These are phyloP conservation scores for Papilio demoleus DNA, from an alignment of 2,888 invertebrate genomes.

Conservation along the genomic window DNA sequence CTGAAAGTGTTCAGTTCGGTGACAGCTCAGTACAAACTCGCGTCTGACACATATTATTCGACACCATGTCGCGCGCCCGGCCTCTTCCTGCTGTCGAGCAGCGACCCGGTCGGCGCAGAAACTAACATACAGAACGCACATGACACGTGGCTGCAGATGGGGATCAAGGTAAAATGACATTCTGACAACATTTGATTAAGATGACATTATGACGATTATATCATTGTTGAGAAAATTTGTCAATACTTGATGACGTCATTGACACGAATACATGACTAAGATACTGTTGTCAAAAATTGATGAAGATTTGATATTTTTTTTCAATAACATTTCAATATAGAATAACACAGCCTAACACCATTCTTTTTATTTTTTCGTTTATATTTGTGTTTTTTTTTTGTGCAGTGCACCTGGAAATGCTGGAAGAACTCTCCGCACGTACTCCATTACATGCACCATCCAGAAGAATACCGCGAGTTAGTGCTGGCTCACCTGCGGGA, in stretches of 20 bases:
- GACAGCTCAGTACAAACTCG: slow-evolving; percentile 91
- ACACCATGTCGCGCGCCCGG: slow-evolving; percentile 90
- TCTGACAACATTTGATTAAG: not conserved
- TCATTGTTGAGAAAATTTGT: not conserved
- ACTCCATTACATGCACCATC: slow-evolving; percentile 84
- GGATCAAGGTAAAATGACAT: slow-evolving; percentile 84
- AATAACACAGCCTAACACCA: too few species aligned
- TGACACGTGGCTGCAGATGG: slow-evolving; percentile 89
- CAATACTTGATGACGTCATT: not conserved
- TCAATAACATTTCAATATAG: too few species aligned
- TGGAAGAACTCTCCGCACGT: slow-evolving; percentile 91
- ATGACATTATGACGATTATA: too few species aligned
- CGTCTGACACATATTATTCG: slow-evolving; percentile 92
- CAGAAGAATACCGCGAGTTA: slow-evolving; percentile 85
- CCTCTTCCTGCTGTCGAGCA: slow-evolving; percentile 87
- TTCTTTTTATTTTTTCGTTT: not conserved
- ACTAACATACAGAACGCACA: slow-evolving; percentile 87
- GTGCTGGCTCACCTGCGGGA: slow-evolving; percentile 84
- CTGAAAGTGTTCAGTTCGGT: slow-evolving; percentile 91
- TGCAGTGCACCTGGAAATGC: slow-evolving; percentile 86
- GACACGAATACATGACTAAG: not conserved
- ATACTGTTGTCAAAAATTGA: not conserved
- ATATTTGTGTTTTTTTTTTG: slow-evolving; percentile 34
- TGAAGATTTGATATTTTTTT: not conserved
- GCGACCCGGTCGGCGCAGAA: slow-evolving; percentile 88